Evolutionary conservation across 2,113 vertebrate species (phyloP).

Genomic region (Melanerpes formicivorus): DNA sequence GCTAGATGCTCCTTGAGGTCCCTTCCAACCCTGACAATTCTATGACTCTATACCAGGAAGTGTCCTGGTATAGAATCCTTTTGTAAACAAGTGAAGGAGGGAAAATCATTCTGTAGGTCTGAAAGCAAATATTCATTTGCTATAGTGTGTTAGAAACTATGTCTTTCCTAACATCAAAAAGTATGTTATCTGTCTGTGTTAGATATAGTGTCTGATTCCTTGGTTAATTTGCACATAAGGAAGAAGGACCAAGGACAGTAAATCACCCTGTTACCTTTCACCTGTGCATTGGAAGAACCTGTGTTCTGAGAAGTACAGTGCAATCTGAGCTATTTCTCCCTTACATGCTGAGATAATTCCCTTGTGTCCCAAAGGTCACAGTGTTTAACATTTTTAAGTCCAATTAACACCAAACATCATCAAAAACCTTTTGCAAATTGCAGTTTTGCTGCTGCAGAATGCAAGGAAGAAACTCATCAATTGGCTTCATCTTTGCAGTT

Average conservation of each 20-base stretch:
- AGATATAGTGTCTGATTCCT: not conserved
- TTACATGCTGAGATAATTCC: constrained; percentile 36
- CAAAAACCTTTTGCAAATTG: constrained; percentile 43
- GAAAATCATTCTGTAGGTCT: not conserved
- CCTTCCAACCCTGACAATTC: too few relatives aligned
- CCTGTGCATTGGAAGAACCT: not conserved
- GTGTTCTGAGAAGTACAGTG: not conserved
- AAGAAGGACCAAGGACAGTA: not conserved
- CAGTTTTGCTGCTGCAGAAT: constrained; percentile 29
- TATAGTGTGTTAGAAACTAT: not conserved
- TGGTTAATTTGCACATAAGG: not conserved
- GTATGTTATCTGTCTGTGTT: not conserved
- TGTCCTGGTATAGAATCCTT: not conserved
- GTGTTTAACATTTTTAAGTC: constrained; percentile 41
- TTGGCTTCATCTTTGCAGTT: constrained; percentile 40
- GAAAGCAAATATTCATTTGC: not conserved
- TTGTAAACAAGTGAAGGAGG: not conserved
- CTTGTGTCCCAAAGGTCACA: constrained; percentile 23
- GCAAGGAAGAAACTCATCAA: not conserved
- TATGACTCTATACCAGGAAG: not conserved
- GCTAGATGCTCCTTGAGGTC: too few relatives aligned
- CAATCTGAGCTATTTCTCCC: constrained; percentile 4
- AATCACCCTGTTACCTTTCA: not conserved
- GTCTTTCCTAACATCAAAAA: not conserved
- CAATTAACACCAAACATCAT: constrained; percentile 51